Base-by-base conservation (phyloP, 1,140 invertebrate genomes). In the Adelges cooleyi region DNA sequence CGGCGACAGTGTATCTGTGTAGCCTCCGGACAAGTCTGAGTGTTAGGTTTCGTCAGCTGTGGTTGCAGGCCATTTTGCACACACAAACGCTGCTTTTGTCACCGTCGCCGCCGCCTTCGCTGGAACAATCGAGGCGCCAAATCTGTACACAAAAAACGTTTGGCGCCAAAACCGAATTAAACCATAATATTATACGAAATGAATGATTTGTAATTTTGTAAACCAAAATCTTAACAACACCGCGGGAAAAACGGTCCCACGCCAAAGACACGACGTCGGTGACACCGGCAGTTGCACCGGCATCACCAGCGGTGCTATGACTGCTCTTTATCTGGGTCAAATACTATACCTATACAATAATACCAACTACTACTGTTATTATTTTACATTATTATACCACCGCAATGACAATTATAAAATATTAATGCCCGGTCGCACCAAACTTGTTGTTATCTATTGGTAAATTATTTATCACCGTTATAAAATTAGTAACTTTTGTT, bases 141-240 rank as follows among this genome's bases (percentile, higher is more conserved):
- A 40, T 42, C 52, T 53, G 38, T 29, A 33, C 51, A 38, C 5
- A 33, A 33, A 33, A 33, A 22, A 33, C 51, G 51, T 53, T 53
- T 11, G 52, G 52, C 52, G 52, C 52, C 52, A 23, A 38, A 54
- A 54, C 33, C 29, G 52, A 40, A 54, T 54, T 54, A 54, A 40
- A 53, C 50, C 50, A 18, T 52, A 53, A 20, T 33, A 33, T 33
- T 6, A 33, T 33, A 40, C 27, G 51, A 36, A 53, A 18, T 38
- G 29, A 54, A 54, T 17, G 52, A 54, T 54, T 54, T 42, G 29
- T 54, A 54, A 54, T 54, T 54, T 54, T 5, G 29, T 42, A 42
- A 40, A 36, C 33, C 33, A 20, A 42, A 42, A 54, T 54, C 29
- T 33, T n/a, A n/a, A n/a, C n/a, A n/a, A n/a, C n/a, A 33, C 5